Conservation (phyloP, 30 jellyfish, hydroid and myxozoan genomes). For the Hydra vulgaris region DNA sequence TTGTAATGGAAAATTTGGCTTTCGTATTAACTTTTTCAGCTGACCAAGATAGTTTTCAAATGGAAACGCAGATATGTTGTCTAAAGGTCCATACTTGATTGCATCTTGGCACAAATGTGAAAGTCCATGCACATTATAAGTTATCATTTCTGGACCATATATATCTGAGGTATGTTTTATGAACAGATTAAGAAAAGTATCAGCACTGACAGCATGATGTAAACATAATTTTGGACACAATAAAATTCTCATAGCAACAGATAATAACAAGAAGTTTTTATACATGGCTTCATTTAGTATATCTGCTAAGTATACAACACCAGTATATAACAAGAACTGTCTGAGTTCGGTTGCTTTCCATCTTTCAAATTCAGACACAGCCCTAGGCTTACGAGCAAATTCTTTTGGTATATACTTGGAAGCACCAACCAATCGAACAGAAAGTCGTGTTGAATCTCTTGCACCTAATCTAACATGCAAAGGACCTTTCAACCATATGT, state of each 20-base stretch:
- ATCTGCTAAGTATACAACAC: background rate
- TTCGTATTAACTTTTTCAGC: background rate
- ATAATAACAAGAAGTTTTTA: background rate
- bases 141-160: background rate
- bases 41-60: constrained; percentile 9
- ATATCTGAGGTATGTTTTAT: background rate
- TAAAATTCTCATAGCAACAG: background rate
- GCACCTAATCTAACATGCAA: background rate
- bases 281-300: background rate
- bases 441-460: background rate
- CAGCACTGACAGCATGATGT: background rate
- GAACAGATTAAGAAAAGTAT: background rate
- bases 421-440: background rate
- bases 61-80: background rate
- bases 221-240: background rate
- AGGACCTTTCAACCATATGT: background rate
- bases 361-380: background rate
- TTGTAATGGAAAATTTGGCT: background rate
- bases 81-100: background rate
- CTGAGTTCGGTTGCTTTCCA: background rate
- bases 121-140: background rate
- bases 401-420: background rate
- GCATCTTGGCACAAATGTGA: background rate
- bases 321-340: background rate
- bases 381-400: background rate